Conservation (phyloP, 2,888 invertebrate genomes). For the Mellilla xanthometata region DNA sequence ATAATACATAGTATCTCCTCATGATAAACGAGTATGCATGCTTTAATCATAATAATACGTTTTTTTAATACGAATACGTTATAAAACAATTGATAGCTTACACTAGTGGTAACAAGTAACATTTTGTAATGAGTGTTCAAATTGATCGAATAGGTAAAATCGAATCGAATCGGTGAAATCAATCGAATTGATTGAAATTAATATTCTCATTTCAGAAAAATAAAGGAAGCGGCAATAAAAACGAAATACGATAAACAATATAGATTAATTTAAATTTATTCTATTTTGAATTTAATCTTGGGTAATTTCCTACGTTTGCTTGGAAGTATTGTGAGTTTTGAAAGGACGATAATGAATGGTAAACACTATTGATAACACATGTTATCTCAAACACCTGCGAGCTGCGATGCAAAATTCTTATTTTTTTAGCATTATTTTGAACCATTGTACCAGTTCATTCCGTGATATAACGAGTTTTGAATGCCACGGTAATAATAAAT, state of each 20-base stretch:
- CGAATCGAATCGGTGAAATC: no score
- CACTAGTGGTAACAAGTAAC: conserved; percentile 80
- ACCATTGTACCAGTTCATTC: background rate
- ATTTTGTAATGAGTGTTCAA: conserved; percentile 54
- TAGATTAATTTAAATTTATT: no score
- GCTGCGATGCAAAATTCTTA: background rate
- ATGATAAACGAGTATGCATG: conserved; percentile 45
- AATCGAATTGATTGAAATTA: conserved; percentile 34
- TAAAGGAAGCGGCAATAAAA: conserved; percentile 4
- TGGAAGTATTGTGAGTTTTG: background rate
- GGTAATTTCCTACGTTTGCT: conserved; percentile 1
- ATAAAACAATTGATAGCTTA: conserved; percentile 71
- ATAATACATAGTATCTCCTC: conserved; percentile 47
- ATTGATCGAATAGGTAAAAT: conserved; percentile 25
- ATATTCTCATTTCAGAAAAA: conserved; percentile 1
- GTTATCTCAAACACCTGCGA: conserved; percentile 13
- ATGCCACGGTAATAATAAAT: conserved; percentile 23
- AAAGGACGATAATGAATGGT: conserved; percentile 4
- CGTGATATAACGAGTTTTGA: conserved; percentile 3
- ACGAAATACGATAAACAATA: no score
- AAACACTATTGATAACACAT: conserved; percentile 11
- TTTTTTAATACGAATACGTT: conserved; percentile 46
- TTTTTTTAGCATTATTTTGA: conserved; percentile 11
- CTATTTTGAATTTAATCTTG: background rate
- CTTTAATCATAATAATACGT: conserved; percentile 44